A percentile compares a stretch with the other conserved stretches of the same genome.
Conservation (phyloP, 2,113 vertebrate species). For the Tenrec ecaudatus region DNA sequence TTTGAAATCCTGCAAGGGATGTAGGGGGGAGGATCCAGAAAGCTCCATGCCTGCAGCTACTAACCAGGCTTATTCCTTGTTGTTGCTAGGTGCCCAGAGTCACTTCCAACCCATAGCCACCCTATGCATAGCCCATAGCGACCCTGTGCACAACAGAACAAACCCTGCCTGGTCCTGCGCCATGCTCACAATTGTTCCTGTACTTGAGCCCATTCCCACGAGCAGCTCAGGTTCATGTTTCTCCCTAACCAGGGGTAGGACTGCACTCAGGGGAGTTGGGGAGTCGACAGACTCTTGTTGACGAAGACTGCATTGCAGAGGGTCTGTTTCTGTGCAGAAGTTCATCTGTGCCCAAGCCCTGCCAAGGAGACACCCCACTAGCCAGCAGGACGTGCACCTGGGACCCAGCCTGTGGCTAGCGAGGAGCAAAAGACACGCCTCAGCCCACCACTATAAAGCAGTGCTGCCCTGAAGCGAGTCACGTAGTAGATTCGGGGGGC, state of each 20-base stretch:
- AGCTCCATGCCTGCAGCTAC: not conserved
- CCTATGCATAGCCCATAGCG: too few species aligned
- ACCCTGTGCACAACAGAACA: too few species aligned
- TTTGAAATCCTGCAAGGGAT: not conserved
- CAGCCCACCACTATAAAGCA: too few species aligned
- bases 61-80: too few species aligned
- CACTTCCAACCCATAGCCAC: too few species aligned
- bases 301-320: not conserved
- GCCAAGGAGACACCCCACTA: not conserved
- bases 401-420: not conserved
- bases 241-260: not conserved
- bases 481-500: too few species aligned
- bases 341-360: not conserved
- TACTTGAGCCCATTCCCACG: too few species aligned
- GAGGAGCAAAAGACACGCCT: not conserved
- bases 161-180: too few species aligned
- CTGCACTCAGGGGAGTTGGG: not conserved
- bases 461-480: too few species aligned
- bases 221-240: not conserved
- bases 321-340: not conserved
- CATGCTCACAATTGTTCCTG: not conserved
- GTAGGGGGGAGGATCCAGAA: not conserved
- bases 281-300: not conserved
- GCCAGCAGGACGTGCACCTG: not conserved
- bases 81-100: too few species aligned